A percentile compares a stretch with the other conserved stretches of the same genome.
Evolutionary conservation across 2,888 invertebrate genomes (phyloP).

Genomic region (Schrankia costaestrigalis): DNA sequence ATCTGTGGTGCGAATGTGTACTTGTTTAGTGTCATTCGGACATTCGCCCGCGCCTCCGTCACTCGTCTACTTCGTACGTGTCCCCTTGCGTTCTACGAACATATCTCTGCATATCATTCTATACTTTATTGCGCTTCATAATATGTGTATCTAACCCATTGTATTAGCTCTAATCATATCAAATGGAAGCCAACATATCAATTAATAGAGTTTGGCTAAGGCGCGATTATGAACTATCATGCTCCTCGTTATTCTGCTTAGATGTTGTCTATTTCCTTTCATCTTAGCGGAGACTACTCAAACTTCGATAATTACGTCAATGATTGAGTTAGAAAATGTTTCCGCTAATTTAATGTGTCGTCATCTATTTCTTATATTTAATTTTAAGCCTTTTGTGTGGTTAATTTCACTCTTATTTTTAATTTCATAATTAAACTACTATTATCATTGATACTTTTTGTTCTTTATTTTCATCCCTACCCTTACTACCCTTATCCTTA

Average conservation of each 20-base stretch:
- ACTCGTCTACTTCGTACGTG: constrained; percentile 13
- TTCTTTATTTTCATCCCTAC: constrained; percentile 66
- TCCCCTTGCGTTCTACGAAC: constrained; percentile 44
- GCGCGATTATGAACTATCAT: constrained; percentile 46
- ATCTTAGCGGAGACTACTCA: constrained; percentile 31
- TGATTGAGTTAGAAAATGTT: constrained; percentile 24
- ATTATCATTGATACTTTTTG: constrained; percentile 75
- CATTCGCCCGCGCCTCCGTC: constrained; percentile 8
- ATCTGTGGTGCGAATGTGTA: constrained; percentile 8
- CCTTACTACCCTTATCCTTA: constrained; percentile 48
- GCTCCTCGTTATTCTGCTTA: constrained; percentile 36
- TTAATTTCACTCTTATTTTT: constrained; percentile 79
- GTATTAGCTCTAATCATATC: constrained; percentile 59
- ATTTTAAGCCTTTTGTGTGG: constrained; percentile 77
- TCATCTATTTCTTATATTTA: constrained; percentile 68
- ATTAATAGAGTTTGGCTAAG: constrained; percentile 63
- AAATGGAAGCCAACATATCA: constrained; percentile 72
- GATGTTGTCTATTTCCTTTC: constrained; percentile 32
- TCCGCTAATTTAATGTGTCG: constrained; percentile 33
- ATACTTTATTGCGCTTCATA: constrained; percentile 63
- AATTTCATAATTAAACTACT: constrained; percentile 79
- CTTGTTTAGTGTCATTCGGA: neutral
- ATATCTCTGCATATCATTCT: constrained; percentile 71
- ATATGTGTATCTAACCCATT: constrained; percentile 48
- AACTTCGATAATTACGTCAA: constrained; percentile 15